Evolutionary conservation across 1,140 invertebrate genomes (phyloP).

Genomic region (Drosophila fuyamai): DNA sequence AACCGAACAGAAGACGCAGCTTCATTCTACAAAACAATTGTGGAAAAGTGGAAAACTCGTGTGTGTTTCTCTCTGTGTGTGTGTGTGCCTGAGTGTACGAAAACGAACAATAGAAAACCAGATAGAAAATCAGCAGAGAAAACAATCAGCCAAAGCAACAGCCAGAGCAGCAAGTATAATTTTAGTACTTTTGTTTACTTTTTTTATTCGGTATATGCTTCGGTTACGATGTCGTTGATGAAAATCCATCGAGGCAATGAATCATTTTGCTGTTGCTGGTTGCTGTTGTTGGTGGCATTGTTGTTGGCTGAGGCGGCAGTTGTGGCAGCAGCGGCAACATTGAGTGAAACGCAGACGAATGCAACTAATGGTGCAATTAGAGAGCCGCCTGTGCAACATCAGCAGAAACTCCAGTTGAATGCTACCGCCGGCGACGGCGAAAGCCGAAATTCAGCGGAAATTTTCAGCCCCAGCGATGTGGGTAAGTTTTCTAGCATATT

Average conservation of each 20-base stretch:
- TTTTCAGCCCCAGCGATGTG: conserved; percentile 73
- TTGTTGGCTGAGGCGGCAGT: conserved; percentile 45
- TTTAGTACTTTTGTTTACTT: conserved; percentile 49
- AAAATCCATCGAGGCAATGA: conserved; percentile 82
- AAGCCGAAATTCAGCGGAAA: conserved; percentile 73
- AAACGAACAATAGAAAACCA: conserved; percentile 77
- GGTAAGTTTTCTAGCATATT: conserved; percentile 66
- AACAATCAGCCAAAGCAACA: conserved; percentile 49
- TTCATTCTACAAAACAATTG: conserved; percentile 74
- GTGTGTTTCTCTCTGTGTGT: conserved; percentile 4
- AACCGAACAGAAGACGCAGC: conserved; percentile 40
- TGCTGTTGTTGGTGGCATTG: conserved; percentile 57
- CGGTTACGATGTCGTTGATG: conserved; percentile 80
- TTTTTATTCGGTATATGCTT: conserved; percentile 68
- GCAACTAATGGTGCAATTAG: conserved; percentile 83
- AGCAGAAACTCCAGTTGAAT: conserved; percentile 28
- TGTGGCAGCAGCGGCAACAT: conserved; percentile 40
- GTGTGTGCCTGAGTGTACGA: conserved; percentile 28
- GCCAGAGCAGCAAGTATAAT: conserved; percentile 41
- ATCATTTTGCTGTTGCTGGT: conserved; percentile 75
- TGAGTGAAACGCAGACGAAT: conserved; percentile 75
- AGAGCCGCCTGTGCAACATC: conserved; percentile 57
- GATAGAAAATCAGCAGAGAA: conserved; percentile 74
- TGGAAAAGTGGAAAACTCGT: conserved; percentile 62
- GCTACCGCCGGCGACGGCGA: conserved; percentile 52